Percentiles rank a stretch among this genome's conserved stretches.
Evolutionary conservation across 2,888 invertebrate genomes (phyloP).

Genomic region (Temnothorax rugatulus): DNA sequence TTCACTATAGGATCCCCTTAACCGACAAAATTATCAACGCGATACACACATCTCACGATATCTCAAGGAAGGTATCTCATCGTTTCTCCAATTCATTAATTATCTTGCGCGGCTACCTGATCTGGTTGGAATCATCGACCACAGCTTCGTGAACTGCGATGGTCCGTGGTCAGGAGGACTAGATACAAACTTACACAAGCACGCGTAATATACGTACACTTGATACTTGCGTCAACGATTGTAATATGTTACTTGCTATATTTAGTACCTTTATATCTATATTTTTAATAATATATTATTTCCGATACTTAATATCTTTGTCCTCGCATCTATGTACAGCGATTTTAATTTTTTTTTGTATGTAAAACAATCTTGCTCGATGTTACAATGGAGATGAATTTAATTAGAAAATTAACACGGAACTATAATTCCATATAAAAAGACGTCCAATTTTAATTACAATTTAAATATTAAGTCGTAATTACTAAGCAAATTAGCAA

Average conservation of each 20-base stretch:
- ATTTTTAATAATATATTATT: not conserved
- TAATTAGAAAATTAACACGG: not conserved
- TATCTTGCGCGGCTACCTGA: slow-evolving; percentile 63
- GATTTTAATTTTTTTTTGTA: not conserved
- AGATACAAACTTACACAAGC: not conserved
- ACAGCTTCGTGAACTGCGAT: slow-evolving; percentile 60
- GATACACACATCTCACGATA: not conserved
- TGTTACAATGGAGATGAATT: not conserved
- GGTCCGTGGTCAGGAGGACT: slow-evolving; percentile 41
- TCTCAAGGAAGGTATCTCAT: not conserved
- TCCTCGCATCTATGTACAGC: not conserved
- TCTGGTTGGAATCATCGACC: slow-evolving; percentile 57
- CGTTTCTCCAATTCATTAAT: slow-evolving; percentile 72
- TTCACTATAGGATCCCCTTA: too few species aligned
- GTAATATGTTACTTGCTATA: slow-evolving; percentile 12
- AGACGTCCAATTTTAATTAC: slow-evolving; percentile 28
- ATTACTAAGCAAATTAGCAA: slow-evolving; percentile 46
- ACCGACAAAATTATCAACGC: slow-evolving; percentile 36
- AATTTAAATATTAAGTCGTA: slow-evolving; percentile 43
- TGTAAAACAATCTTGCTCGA: slow-evolving; percentile 4
- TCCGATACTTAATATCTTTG: not conserved
- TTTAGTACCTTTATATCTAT: not conserved
- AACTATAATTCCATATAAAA: slow-evolving; percentile 1
- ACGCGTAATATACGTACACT: not conserved
- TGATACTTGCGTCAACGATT: not conserved